phyloP scores from a whole-genome alignment of 92 coral and sea anemone species.

The Chrysogorgia sp. region DNA sequence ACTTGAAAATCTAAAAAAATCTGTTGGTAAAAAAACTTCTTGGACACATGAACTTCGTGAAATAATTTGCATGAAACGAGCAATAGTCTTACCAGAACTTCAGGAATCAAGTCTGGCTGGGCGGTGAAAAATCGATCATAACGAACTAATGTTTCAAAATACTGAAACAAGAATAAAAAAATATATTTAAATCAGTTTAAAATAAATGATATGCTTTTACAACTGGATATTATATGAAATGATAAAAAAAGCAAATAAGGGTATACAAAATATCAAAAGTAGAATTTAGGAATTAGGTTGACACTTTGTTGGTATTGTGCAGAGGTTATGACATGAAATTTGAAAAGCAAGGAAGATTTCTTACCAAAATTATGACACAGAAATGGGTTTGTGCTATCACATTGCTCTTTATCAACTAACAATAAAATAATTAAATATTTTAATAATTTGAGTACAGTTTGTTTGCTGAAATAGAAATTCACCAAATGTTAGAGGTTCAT shows the following conservation, averaged over 20 bases:
- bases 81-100: conserved; percentile 77
- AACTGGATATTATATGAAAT: too few relatives aligned
- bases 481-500: background rate
- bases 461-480: background rate
- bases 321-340: background rate
- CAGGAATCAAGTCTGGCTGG: conserved; percentile 83
- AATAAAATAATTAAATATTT: background rate
- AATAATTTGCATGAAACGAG: too few relatives aligned
- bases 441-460: background rate
- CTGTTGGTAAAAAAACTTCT: too few relatives aligned
- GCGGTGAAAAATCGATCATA: conserved; percentile 80
- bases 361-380: conserved; percentile 28
- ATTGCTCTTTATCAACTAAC: conserved; percentile 39
- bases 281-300: too few relatives aligned
- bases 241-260: too few relatives aligned
- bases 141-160: conserved; percentile 92
- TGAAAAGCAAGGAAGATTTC: background rate
- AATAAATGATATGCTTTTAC: background rate
- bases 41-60: too few relatives aligned
- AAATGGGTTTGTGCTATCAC: conserved; percentile 38
- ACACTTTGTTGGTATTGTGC: too few relatives aligned
- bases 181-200: too few relatives aligned
- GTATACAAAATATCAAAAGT: too few relatives aligned
- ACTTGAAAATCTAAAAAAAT: too few relatives aligned
- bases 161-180: conserved; percentile 64